phyloP scores from a whole-genome alignment of 2,797 vertebrate genomes.

The Peromyscus eremicus region DNA sequence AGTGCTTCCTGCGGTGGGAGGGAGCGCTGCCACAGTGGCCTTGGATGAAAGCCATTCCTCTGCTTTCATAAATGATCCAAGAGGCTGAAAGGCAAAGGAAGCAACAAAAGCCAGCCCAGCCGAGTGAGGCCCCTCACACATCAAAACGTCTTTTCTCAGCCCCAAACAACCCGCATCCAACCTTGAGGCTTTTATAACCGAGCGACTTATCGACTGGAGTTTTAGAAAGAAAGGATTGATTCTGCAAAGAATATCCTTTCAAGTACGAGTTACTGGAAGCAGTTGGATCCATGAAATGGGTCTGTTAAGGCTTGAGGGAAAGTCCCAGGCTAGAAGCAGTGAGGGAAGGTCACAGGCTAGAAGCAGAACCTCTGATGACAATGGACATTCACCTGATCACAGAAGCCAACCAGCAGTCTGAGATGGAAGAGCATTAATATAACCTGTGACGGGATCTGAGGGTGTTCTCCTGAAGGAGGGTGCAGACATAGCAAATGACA shows the following conservation, averaged over 20 bases:
- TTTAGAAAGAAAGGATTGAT: neutral
- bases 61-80: conserved; percentile 71
- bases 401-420: neutral
- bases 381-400: neutral
- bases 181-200: neutral
- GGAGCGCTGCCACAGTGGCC: conserved; percentile 45
- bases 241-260: conserved; percentile 1
- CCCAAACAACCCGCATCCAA: neutral
- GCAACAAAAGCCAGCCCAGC: neutral
- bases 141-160: neutral
- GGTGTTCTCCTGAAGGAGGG: conserved; percentile 42
- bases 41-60: conserved; percentile 77
- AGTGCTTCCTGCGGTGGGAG: conserved; percentile 56
- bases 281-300: neutral
- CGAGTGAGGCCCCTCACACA: conserved; percentile 2
- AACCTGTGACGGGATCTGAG: neutral
- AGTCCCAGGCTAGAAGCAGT: neutral
- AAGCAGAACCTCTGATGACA: neutral
- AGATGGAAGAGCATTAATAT: conserved; percentile 6
- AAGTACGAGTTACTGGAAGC: conserved; percentile 14
- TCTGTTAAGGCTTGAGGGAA: neutral
- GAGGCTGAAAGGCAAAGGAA: conserved; percentile 54
- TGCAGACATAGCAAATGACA: neutral
- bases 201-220: neutral
- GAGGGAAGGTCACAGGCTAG: neutral